phyloP scores from a whole-genome alignment of 2,888 invertebrate species.

The Lepeophtheirus nordmannii region DNA sequence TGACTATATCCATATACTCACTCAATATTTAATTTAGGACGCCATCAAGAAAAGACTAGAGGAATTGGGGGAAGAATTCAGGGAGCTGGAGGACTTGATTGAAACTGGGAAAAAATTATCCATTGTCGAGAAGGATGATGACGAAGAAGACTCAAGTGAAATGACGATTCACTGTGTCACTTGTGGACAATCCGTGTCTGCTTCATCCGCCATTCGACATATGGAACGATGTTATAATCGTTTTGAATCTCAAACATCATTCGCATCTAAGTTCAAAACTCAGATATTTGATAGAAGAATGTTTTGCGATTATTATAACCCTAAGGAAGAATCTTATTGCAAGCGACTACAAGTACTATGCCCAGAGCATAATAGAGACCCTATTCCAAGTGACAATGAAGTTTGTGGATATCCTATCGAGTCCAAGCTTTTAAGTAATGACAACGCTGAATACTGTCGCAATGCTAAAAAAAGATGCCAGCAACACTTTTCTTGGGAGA shows the following conservation, averaged over 20 bases:
- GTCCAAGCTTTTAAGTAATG: constrained; percentile 55
- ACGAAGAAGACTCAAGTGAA: constrained; percentile 48
- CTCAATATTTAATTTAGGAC: constrained; percentile 24
- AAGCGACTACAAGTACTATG: constrained; percentile 86
- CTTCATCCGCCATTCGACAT: constrained; percentile 77
- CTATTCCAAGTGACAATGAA: constrained; percentile 41
- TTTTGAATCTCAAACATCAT: constrained; percentile 91
- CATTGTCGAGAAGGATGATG: constrained; percentile 45
- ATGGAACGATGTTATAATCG: constrained; percentile 97
- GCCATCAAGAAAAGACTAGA: constrained; percentile 32
- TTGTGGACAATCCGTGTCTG: constrained; percentile 82
- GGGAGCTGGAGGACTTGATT: constrained; percentile 13
- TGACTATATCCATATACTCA: no score
- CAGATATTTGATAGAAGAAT: constrained; percentile 68
- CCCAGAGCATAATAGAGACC: constrained; percentile 90
- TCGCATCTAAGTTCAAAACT: constrained; percentile 85
- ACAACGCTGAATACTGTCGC: constrained; percentile 65
- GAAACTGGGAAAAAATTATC: constrained; percentile 28
- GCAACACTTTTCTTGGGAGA: constrained; percentile 89
- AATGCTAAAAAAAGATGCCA: constrained; percentile 77
- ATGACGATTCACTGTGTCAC: constrained; percentile 87
- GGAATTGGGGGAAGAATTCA: constrained; percentile 54
- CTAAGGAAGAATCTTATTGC: constrained; percentile 75
- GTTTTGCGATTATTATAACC: constrained; percentile 93
- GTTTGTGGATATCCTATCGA: constrained; percentile 88